A percentile compares a stretch with the other conserved stretches of the same genome.
phyloP scores from a whole-genome alignment of 1,140 invertebrate species.

The Stratiolaelaps scimitus region DNA sequence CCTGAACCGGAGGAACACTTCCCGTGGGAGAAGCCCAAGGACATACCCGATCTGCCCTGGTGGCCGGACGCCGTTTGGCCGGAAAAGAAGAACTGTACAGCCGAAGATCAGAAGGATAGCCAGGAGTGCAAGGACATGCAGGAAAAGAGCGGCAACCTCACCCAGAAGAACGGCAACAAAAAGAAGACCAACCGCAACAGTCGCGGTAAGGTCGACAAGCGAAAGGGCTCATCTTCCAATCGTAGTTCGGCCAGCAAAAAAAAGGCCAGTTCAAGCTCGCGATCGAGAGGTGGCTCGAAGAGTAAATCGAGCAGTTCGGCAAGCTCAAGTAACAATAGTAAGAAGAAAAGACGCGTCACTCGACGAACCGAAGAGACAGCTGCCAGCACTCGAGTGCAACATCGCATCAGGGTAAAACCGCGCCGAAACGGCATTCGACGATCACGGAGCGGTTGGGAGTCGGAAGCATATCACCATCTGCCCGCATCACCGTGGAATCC shows the following conservation, averaged over 20 bases:
- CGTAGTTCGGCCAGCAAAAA: not conserved
- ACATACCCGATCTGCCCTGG: conserved; percentile 17
- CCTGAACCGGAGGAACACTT: conserved; percentile 25
- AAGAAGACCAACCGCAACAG: not conserved
- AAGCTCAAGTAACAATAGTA: not conserved
- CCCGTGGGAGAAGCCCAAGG: conserved; percentile 25
- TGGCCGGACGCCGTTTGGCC: conserved; percentile 14
- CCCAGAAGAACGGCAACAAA: conserved; percentile 1
- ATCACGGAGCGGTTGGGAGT: not conserved
- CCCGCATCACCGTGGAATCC: not conserved
- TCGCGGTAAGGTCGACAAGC: not conserved
- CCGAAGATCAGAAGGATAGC: conserved; percentile 3
- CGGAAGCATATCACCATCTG: not conserved
- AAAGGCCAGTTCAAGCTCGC: not conserved
- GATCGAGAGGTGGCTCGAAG: not conserved
- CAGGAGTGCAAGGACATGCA: conserved; percentile 4
- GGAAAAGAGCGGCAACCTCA: conserved; percentile 3
- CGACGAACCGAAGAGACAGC: not conserved
- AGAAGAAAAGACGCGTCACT: not conserved
- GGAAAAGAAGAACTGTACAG: conserved; percentile 24
- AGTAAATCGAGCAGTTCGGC: not conserved
- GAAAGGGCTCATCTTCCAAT: not conserved
- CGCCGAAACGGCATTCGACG: not conserved
- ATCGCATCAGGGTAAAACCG: conserved; percentile 3
- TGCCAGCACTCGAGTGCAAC: not conserved